A percentile compares a stretch with the other conserved stretches of the same genome.
phyloP scores from a whole-genome alignment of 2,797 vertebrate genomes.

The Falco rusticolus region DNA sequence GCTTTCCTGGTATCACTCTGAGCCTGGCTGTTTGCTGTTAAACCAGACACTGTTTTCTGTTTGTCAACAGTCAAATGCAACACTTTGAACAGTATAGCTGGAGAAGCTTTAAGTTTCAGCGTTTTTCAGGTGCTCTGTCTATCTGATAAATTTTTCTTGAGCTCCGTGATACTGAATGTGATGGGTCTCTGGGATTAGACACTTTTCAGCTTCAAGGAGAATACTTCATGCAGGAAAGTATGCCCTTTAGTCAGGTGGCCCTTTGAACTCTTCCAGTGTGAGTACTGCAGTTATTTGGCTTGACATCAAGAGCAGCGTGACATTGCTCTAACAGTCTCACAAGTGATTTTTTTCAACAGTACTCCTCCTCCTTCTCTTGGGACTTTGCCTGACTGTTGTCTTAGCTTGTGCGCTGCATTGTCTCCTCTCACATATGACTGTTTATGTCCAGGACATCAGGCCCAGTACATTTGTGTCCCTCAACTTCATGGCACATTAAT shows the following conservation, averaged over 20 bases:
- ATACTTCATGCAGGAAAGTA: background rate
- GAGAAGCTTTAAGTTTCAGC: background rate
- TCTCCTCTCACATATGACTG: background rate
- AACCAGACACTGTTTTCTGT: background rate
- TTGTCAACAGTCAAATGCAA: background rate
- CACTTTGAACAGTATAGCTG: background rate
- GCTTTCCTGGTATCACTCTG: background rate
- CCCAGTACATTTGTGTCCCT: background rate
- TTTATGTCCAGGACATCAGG: background rate
- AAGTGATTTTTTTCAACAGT: background rate
- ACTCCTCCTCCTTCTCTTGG: background rate
- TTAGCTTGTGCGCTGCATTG: background rate
- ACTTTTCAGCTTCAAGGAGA: background rate
- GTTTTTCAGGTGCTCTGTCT: background rate
- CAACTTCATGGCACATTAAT: background rate
- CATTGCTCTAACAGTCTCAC: background rate
- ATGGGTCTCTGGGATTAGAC: background rate
- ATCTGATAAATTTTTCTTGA: background rate
- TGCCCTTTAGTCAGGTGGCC: background rate
- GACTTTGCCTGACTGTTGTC: background rate
- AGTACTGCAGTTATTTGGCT: background rate
- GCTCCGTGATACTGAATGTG: background rate
- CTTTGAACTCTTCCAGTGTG: background rate
- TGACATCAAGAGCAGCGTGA: background rate
- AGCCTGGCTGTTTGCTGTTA: background rate